Percentiles rank a stretch among this genome's conserved stretches.
Evolutionary conservation across 2,888 invertebrate species (phyloP).

Genomic region (Rugalucina vietnamica): DNA sequence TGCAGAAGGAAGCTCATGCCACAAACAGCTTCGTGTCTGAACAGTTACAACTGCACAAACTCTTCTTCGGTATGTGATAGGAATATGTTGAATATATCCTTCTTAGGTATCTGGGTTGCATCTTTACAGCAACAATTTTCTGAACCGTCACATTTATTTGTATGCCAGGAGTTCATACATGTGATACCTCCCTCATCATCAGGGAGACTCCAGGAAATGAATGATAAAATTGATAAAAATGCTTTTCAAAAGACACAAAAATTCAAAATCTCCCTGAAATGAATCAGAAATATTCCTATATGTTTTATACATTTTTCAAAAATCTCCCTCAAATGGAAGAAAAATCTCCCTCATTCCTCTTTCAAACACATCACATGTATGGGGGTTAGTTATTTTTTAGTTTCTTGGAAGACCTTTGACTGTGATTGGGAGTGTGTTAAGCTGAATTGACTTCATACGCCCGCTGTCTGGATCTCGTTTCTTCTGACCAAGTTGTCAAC

Average conservation of each 20-base stretch:
- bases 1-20: background rate
- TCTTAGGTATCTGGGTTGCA: background rate
- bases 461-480: background rate
- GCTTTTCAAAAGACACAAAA: too few species aligned
- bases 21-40: background rate
- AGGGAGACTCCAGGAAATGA: too few species aligned
- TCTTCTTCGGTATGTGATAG: background rate
- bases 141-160: background rate
- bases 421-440: background rate
- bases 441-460: background rate
- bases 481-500: background rate
- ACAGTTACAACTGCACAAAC: background rate
- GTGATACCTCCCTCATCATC: too few species aligned
- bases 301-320: too few species aligned
- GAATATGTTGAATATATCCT: background rate
- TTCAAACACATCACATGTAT: too few species aligned
- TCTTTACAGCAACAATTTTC: background rate
- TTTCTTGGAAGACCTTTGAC: background rate
- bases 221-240: too few species aligned
- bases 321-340: too few species aligned
- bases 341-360: too few species aligned
- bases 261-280: too few species aligned
- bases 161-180: slow-evolving; percentile 6
- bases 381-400: background rate
- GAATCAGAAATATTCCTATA: too few species aligned